Evolutionary conservation across 1,140 invertebrate genomes (phyloP).

Genomic region (Heliconius nattereri): DNA sequence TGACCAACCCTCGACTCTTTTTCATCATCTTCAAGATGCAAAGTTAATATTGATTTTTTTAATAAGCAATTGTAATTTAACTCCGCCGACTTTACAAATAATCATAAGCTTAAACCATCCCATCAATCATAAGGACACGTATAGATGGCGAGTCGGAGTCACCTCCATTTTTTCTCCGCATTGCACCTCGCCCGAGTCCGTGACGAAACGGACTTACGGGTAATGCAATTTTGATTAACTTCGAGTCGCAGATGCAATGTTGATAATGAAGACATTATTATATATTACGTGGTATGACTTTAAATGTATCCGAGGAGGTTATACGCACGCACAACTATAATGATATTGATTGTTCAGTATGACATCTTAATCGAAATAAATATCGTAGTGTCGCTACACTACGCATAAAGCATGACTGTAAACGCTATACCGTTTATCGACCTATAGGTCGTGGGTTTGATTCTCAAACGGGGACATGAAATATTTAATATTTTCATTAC

Average conservation of each 20-base stretch:
- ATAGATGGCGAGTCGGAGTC: slow-evolving; percentile 44
- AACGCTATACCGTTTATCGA: too few species aligned
- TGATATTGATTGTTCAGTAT: neutral
- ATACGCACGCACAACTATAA: slow-evolving; percentile 21
- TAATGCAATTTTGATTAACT: slow-evolving; percentile 78
- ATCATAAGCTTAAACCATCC: slow-evolving; percentile 42
- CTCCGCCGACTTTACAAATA: slow-evolving; percentile 31
- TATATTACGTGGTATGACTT: slow-evolving; percentile 46
- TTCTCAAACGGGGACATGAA: too few species aligned
- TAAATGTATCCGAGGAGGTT: slow-evolving; percentile 37
- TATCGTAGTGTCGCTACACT: too few species aligned
- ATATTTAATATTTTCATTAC: too few species aligned
- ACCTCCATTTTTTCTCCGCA: slow-evolving; percentile 53
- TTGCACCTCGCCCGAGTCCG: slow-evolving; percentile 51
- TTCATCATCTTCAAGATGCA: slow-evolving; percentile 28
- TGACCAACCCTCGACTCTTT: slow-evolving; percentile 55
- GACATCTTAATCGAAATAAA: neutral
- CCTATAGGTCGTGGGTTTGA: too few species aligned
- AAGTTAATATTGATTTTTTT: slow-evolving; percentile 46
- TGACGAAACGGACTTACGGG: slow-evolving; percentile 60
- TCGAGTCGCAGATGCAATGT: slow-evolving; percentile 47
- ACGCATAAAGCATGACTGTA: too few species aligned
- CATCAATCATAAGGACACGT: slow-evolving; percentile 62
- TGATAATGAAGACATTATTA: slow-evolving; percentile 67
- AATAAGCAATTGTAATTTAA: slow-evolving; percentile 30